A percentile compares a stretch with the other conserved stretches of the same genome.
Conservation (phyloP, 37 sponge, comb jelly and placozoan genomes). For the Mnemiopsis leidyi region DNA sequence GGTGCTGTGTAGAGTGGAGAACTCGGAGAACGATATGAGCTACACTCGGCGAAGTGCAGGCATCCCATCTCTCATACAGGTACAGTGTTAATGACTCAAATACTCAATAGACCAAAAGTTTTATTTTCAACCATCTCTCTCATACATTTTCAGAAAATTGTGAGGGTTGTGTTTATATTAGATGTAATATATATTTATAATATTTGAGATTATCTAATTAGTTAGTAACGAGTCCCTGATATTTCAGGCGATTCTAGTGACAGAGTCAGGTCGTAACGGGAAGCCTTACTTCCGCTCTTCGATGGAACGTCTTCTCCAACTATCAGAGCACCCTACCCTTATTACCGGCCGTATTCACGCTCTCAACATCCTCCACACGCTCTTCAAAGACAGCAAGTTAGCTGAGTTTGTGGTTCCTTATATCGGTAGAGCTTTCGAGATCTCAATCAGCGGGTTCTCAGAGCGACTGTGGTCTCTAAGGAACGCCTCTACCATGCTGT, state of each 20-base stretch:
- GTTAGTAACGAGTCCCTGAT: neutral
- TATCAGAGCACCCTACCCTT: neutral
- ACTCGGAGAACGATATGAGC: neutral
- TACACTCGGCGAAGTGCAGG: constrained; percentile 15
- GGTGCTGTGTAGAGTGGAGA: neutral
- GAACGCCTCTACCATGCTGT: constrained; percentile 39
- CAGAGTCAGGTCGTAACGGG: neutral
- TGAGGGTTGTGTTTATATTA: too few species aligned
- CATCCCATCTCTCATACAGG: constrained; percentile 17
- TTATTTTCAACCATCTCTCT: too few species aligned
- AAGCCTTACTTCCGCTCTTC: neutral
- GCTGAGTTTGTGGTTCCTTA: constrained; percentile 23
- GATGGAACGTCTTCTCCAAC: neutral
- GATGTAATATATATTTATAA: too few species aligned
- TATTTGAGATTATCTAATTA: too few species aligned
- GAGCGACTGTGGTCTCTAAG: neutral
- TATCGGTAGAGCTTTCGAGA: constrained; percentile 6
- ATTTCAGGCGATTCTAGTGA: constrained; percentile 52
- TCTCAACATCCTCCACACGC: constrained; percentile 16
- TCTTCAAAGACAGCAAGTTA: constrained; percentile 22
- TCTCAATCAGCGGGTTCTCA: constrained; percentile 15
- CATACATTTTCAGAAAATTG: too few species aligned
- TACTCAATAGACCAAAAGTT: too few species aligned
- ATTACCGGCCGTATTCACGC: neutral
- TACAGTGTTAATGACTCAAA: too few species aligned